Evolutionary conservation across 2,113 vertebrate species (phyloP).

Genomic region (Zosterops pallidus): DNA sequence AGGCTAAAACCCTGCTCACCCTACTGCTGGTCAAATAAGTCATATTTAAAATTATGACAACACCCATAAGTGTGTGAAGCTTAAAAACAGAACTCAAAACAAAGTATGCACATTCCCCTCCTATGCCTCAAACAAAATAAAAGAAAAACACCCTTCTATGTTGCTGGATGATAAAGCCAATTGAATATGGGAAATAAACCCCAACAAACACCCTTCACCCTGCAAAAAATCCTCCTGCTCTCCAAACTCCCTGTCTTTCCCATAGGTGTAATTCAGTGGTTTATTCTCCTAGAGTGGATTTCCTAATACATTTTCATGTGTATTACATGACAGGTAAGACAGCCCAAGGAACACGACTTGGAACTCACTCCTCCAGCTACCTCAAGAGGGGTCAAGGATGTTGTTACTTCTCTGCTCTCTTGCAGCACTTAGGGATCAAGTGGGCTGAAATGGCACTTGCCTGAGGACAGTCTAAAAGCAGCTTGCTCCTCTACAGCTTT

Average conservation of each 20-base stretch:
- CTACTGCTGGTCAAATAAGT: not conserved
- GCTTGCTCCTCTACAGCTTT: not conserved
- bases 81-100: not conserved
- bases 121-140: not conserved
- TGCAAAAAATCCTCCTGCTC: not conserved
- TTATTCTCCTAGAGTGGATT: not conserved
- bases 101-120: not conserved
- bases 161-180: not conserved
- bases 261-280: not conserved
- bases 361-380: not conserved
- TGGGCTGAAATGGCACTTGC: not conserved
- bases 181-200: not conserved
- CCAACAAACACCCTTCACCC: not conserved
- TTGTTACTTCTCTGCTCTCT: not conserved
- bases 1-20: not conserved
- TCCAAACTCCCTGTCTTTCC: not conserved
- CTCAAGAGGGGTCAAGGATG: not conserved
- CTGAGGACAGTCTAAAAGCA: not conserved
- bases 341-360: not conserved
- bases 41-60: not conserved
- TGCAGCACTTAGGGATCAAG: not conserved
- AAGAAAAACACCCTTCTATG: not conserved
- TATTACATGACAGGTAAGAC: not conserved
- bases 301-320: not conserved
- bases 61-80: not conserved